These are phyloP conservation scores for Elegia similella DNA, from an alignment of 2,888 invertebrate genomes.

Conservation along the genomic window DNA sequence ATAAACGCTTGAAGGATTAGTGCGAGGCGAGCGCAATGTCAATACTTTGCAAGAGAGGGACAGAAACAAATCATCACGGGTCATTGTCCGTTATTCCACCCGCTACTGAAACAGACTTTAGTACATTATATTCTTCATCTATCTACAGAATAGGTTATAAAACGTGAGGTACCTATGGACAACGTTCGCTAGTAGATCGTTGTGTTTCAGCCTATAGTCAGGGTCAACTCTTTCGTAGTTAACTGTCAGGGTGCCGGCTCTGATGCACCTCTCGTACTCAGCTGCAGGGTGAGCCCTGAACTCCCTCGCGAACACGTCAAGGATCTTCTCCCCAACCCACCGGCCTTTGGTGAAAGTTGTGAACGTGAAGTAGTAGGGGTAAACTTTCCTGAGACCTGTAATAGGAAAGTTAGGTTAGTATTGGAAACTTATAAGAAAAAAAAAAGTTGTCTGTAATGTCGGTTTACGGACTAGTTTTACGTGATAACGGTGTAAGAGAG, in stretches of 20 bases:
- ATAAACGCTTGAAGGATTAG: no score
- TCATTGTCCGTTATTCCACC: background rate
- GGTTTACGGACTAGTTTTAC: no score
- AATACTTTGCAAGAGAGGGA: no score
- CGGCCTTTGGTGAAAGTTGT: constrained; percentile 97
- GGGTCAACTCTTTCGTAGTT: constrained; percentile 95
- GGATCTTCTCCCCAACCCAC: constrained; percentile 96
- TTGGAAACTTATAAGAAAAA: background rate
- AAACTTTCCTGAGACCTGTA: constrained; percentile 95
- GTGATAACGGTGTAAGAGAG: no score
- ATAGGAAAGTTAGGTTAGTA: constrained; percentile 18
- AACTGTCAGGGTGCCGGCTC: constrained; percentile 94
- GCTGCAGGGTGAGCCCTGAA: constrained; percentile 97
- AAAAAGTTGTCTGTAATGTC: no score
- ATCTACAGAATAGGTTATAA: constrained; percentile 31
- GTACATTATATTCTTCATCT: constrained; percentile 29
- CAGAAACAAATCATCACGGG: background rate
- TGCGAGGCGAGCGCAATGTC: no score
- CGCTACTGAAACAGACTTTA: constrained; percentile 19
- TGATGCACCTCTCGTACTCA: constrained; percentile 95
- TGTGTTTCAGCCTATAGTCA: constrained; percentile 95
- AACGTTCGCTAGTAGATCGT: constrained; percentile 95
- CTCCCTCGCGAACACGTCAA: constrained; percentile 95
- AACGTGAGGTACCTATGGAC: constrained; percentile 90
- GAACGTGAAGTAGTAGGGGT: constrained; percentile 98